Conservation (phyloP, 2,797 vertebrate species). For the Hemibagrus guttatus region DNA sequence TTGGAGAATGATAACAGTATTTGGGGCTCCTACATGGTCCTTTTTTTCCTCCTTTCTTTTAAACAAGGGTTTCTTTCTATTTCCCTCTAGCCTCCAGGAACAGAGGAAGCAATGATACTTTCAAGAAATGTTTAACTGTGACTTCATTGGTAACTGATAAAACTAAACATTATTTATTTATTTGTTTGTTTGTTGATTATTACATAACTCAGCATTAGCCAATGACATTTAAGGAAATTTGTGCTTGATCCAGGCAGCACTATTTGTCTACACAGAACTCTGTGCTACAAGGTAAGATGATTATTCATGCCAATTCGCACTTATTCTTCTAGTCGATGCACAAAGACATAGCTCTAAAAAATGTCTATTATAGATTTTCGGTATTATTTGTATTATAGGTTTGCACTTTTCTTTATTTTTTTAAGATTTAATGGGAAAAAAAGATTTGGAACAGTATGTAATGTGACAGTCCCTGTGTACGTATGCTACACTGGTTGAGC, state of each 20-base stretch:
- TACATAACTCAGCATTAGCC: background rate
- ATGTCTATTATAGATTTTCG: background rate
- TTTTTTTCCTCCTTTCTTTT: background rate
- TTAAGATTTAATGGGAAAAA: background rate
- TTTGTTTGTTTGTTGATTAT: background rate
- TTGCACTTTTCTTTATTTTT: background rate
- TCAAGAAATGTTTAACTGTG: background rate
- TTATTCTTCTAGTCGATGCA: background rate
- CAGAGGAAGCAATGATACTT: background rate
- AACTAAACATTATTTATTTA: background rate
- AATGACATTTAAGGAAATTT: background rate
- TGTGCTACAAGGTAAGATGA: background rate
- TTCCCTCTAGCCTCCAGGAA: background rate
- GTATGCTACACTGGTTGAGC: background rate
- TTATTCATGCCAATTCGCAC: background rate
- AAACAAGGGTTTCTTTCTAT: background rate
- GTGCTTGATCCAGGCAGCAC: background rate
- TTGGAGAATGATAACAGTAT: background rate
- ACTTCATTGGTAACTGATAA: background rate
- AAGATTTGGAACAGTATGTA: background rate
- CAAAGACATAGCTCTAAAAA: background rate
- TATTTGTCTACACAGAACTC: background rate
- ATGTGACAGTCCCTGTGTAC: background rate
- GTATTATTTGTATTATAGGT: background rate
- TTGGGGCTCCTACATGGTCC: background rate